Conservation (phyloP, 2,113 vertebrate species). For the Quiscalus mexicanus region DNA sequence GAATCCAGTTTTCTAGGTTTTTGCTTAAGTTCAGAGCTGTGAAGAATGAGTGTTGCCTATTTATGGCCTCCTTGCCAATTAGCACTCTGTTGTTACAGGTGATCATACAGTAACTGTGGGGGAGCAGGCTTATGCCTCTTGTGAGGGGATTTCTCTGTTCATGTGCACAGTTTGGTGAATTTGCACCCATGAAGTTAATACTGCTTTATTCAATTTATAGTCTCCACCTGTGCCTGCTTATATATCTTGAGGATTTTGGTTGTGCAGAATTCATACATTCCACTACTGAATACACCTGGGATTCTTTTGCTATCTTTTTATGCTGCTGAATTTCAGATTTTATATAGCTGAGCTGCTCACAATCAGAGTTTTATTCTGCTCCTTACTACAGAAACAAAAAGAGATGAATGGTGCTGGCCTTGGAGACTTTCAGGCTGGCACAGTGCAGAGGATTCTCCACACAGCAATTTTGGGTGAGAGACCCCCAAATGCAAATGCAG, state of each 20-base stretch:
- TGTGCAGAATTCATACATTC: neutral
- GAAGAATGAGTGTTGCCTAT: neutral
- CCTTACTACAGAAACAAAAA: neutral
- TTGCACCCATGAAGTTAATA: neutral
- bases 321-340: neutral
- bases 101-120: neutral
- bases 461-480: neutral
- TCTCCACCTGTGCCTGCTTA: neutral
- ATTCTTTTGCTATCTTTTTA: neutral
- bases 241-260: neutral
- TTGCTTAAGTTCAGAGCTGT: neutral
- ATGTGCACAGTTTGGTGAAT: neutral
- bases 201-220: neutral
- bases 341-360: neutral
- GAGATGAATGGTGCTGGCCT: neutral
- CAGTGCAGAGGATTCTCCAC: neutral
- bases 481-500: neutral
- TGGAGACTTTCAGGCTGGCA: neutral
- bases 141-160: neutral
- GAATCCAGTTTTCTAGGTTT: neutral
- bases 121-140: neutral
- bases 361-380: neutral
- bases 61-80: neutral
- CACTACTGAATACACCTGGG: neutral
- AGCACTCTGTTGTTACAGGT: neutral